phyloP scores from a whole-genome alignment of 2,113 vertebrate genomes.

The Orthonyx spaldingii region DNA sequence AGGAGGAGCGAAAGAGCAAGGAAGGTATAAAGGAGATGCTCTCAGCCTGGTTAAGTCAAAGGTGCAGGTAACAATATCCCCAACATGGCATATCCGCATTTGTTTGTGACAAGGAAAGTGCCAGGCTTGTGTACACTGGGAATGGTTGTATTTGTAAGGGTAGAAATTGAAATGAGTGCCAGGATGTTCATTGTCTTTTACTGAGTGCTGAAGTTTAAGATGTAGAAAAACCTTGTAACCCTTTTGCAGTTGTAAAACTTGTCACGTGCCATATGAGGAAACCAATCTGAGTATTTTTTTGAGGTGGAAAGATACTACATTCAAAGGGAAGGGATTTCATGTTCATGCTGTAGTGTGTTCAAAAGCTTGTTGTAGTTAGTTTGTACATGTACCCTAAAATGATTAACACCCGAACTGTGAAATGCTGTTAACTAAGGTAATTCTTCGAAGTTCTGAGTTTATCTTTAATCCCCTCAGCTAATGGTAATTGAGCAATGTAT shows the following conservation, averaged over 20 bases:
- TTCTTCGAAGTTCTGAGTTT: neutral
- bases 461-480: neutral
- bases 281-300: neutral
- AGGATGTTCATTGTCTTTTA: neutral
- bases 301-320: neutral
- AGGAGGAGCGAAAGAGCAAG: neutral
- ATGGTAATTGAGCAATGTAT: neutral
- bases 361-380: neutral
- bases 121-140: neutral
- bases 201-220: neutral
- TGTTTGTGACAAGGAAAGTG: neutral
- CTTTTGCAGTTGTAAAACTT: neutral
- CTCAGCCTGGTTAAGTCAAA: neutral
- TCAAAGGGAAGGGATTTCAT: neutral
- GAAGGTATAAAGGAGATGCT: neutral
- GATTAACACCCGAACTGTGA: neutral
- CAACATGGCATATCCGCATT: neutral
- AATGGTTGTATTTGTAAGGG: neutral
- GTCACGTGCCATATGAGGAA: rapidly evolving
- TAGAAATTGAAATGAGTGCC: neutral
- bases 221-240: neutral
- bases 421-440: neutral
- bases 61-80: neutral
- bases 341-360: neutral
- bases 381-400: neutral